Conservation (phyloP, 1,140 invertebrate species). For the Philaenus spumarius region DNA sequence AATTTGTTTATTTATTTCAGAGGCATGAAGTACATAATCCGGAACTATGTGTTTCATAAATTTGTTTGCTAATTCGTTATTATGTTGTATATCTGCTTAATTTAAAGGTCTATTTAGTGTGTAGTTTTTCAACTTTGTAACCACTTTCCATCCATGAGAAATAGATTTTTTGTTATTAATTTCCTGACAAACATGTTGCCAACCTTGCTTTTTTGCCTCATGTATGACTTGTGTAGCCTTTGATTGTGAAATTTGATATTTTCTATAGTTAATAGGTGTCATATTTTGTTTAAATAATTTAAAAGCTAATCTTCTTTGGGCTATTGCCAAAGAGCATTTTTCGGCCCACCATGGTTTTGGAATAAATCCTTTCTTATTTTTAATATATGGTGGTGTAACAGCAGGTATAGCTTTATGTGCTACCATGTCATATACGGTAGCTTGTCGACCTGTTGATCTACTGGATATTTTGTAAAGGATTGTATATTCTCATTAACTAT, state of each 20-base stretch:
- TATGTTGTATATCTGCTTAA: neutral
- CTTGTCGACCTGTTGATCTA: neutral
- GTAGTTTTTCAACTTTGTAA: neutral
- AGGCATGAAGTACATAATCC: neutral
- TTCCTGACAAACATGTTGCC: neutral
- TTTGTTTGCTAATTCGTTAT: neutral
- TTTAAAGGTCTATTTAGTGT: neutral
- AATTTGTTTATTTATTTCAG: neutral
- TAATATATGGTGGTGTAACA: neutral
- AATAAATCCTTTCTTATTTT: neutral
- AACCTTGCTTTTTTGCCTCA: neutral
- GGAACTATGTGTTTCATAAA: neutral
- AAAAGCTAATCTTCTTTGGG: slow-evolving; percentile 3
- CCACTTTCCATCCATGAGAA: no score
- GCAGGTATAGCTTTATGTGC: neutral
- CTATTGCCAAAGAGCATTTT: neutral
- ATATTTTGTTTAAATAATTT: neutral
- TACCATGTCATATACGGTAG: neutral
- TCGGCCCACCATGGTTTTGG: neutral
- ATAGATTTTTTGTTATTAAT: neutral
- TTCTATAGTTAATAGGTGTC: neutral
- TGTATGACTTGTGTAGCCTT: neutral
- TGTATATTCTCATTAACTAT: neutral
- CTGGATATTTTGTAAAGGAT: no score
- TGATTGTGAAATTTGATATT: neutral